phyloP scores from a whole-genome alignment of 2,113 vertebrate species.

The Nematolebias whitei region DNA sequence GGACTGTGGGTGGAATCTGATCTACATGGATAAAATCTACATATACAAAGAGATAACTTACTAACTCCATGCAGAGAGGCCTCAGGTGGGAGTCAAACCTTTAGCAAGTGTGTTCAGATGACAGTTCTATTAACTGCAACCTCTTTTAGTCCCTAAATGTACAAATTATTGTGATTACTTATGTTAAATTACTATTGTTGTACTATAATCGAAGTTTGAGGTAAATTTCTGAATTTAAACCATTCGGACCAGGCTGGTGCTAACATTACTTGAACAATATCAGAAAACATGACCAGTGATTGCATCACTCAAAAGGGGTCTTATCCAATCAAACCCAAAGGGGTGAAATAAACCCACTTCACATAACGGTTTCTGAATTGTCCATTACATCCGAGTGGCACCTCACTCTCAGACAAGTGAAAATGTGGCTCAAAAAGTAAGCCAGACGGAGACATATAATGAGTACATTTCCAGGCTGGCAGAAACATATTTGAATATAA shows the following conservation, averaged over 20 bases:
- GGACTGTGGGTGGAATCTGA: no score
- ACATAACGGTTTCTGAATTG: slow-evolving; percentile 43
- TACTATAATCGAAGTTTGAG: slow-evolving; percentile 17
- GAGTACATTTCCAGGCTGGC: slow-evolving; percentile 58
- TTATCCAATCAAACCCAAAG: slow-evolving; percentile 35
- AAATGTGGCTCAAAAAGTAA: slow-evolving; percentile 27
- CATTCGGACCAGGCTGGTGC: slow-evolving; percentile 39
- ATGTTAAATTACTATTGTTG: no score
- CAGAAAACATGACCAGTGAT: slow-evolving; percentile 43
- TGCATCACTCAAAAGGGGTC: slow-evolving; percentile 35
- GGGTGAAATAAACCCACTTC: slow-evolving; percentile 23
- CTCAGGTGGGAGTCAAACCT: no score
- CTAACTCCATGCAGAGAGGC: no score
- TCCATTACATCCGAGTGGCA: slow-evolving; percentile 41
- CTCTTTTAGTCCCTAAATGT: no score
- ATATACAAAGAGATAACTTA: no score
- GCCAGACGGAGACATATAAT: slow-evolving; percentile 35
- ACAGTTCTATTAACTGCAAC: no score
- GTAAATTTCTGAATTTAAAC: slow-evolving; percentile 46
- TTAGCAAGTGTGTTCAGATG: no score
- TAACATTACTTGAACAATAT: slow-evolving; percentile 26
- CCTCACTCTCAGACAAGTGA: slow-evolving; percentile 18
- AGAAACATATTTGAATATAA: slow-evolving; percentile 60
- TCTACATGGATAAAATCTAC: no score
- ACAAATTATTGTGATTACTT: no score